phyloP scores from a whole-genome alignment of 1,140 invertebrate genomes.

The Drosophila fuyamai region DNA sequence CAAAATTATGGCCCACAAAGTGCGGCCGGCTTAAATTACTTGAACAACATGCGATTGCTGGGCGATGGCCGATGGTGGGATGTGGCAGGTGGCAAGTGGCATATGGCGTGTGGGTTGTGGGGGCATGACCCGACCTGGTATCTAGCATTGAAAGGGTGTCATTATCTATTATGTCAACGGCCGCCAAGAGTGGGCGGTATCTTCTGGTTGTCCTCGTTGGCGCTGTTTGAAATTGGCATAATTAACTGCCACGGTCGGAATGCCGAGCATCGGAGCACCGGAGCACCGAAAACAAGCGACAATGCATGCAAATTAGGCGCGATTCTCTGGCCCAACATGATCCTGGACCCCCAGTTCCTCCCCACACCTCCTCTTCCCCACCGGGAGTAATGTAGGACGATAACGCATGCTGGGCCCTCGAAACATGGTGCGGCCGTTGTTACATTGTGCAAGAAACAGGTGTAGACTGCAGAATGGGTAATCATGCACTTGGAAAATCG shows the following conservation, averaged over 20 bases:
- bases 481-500: not conserved
- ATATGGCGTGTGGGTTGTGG: not conserved
- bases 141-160: slow-evolving; percentile 39
- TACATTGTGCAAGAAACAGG: slow-evolving; percentile 33
- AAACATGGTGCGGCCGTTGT: slow-evolving; percentile 25
- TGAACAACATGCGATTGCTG: slow-evolving; percentile 26
- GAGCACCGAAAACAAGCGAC: slow-evolving; percentile 48
- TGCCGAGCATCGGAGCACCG: not conserved
- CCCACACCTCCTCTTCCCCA: not conserved
- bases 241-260: slow-evolving; percentile 51
- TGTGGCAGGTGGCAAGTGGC: not conserved
- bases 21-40: slow-evolving; percentile 56
- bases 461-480: slow-evolving; percentile 2
- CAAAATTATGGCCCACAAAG: slow-evolving; percentile 64
- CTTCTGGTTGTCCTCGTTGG: slow-evolving; percentile 33
- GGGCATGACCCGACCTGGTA: slow-evolving; percentile 6
- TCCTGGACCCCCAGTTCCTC: slow-evolving; percentile 8
- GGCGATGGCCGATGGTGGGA: not conserved
- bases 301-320: slow-evolving; percentile 72
- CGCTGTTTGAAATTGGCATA: slow-evolving; percentile 54
- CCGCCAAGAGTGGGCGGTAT: slow-evolving; percentile 21
- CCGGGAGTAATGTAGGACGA: slow-evolving; percentile 7
- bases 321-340: slow-evolving; percentile 48
- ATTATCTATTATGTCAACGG: slow-evolving; percentile 65
- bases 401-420: slow-evolving; percentile 7